A percentile compares a stretch with the other conserved stretches of the same genome.
Conservation (phyloP, 2,797 vertebrate species). For the Danio jaintianensis region DNA sequence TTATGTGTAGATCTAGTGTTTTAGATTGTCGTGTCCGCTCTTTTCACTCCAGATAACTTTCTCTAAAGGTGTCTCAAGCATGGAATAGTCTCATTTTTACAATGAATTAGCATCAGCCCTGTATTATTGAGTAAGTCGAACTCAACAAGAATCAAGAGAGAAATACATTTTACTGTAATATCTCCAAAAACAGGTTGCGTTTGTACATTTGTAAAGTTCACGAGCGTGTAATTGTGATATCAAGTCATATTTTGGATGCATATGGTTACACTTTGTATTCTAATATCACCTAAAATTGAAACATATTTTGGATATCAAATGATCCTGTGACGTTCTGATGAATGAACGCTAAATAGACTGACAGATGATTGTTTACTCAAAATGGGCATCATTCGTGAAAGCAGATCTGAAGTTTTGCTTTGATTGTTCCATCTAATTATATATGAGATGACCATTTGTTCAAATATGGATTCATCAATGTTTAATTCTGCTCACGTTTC, state of each 20-base stretch:
- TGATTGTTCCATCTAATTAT: not conserved
- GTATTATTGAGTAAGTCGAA: not conserved
- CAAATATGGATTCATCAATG: not conserved
- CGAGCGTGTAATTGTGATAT: not conserved
- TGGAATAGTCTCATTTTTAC: not conserved
- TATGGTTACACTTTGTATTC: constrained; percentile 6
- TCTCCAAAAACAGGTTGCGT: not conserved
- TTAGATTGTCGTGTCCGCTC: constrained; percentile 4
- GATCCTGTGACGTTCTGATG: constrained; percentile 17
- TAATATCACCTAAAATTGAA: constrained; percentile 11
- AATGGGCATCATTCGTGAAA: not conserved
- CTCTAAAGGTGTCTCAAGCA: not conserved
- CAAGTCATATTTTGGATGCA: constrained; percentile 43
- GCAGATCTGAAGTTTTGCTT: not conserved
- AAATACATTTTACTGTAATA: not conserved
- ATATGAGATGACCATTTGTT: not conserved
- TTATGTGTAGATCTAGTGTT: not conserved
- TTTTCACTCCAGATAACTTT: not conserved
- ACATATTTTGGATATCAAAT: constrained; percentile 31
- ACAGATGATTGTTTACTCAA: constrained; percentile 36
- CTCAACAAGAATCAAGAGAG: not conserved
- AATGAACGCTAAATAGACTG: constrained; percentile 19
- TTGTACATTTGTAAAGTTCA: not conserved
- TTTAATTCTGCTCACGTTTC: not conserved
- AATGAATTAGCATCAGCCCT: not conserved